Percentiles rank a stretch among this genome's conserved stretches.
phyloP scores from a whole-genome alignment of 35 echinoderm and acorn worm genomes.

The Eucidaris tribuloides region DNA sequence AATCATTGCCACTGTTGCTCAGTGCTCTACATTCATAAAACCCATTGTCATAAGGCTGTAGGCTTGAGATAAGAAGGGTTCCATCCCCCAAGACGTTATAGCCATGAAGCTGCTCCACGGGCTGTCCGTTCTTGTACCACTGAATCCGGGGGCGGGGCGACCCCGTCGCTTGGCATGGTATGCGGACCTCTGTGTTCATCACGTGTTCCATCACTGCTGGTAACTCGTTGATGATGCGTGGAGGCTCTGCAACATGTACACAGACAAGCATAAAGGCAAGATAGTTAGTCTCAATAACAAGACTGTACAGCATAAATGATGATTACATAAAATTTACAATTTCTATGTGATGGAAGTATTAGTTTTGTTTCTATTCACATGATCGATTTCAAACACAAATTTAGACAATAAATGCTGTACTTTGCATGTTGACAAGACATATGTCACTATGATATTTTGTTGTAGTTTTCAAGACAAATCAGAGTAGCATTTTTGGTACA shows the following conservation, averaged over 20 bases:
- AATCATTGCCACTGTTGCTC: conserved; percentile 70
- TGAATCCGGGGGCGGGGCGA: conserved; percentile 56
- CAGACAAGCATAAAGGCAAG: no score
- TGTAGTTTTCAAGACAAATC: no score
- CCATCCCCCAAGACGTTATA: conserved; percentile 76
- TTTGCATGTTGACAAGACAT: no score
- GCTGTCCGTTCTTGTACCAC: conserved; percentile 75
- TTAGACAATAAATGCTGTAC: no score
- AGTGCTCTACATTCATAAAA: conserved; percentile 63
- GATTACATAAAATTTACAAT: no score
- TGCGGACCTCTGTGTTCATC: conserved; percentile 50
- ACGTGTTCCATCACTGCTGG: conserved; percentile 29
- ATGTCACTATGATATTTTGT: no score
- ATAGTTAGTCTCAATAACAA: no score
- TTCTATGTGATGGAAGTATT: no score
- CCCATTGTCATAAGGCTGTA: conserved; percentile 77
- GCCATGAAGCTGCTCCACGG: conserved; percentile 62
- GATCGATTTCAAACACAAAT: no score
- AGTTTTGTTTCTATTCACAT: no score
- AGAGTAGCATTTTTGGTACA: no score
- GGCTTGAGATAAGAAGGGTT: conserved; percentile 65
- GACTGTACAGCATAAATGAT: no score
- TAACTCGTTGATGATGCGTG: conserved; percentile 58
- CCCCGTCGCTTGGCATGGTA: conserved; percentile 68
- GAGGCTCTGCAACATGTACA: conserved; percentile 68